Evolutionary conservation across 2,113 vertebrate species (phyloP), one percentile per base, ranked within the genome.

Genomic region (Oreochromis aureus): DNA sequence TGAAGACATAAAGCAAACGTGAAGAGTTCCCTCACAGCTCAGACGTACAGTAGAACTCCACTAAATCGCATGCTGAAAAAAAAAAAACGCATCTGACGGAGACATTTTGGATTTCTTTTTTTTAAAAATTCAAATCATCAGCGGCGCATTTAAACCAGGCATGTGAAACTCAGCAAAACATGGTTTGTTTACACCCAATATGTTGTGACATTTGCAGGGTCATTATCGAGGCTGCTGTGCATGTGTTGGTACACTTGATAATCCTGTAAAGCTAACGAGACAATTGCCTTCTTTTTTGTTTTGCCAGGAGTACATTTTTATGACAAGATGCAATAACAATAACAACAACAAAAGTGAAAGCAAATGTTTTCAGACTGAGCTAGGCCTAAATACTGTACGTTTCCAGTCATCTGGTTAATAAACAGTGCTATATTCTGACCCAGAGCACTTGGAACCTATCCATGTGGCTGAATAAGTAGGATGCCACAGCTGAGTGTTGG

Each of bases 1-100:
- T 36, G 63, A 59, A 80, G 51, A 69, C 58, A 80, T 54, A 22
- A 44, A 24, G 24, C 12, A 56, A 32, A 82, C 58, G 55, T 66
- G 54, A 88, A 84, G 55, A 76, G 86, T 30, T 15, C 16, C 53
- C 53, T 61, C 44, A 5, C 54, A 51, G 27, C 84, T 66, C 76
- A 73, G 1, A 66, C 4, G 19, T 30, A 53, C 46, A 59, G 53
- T 10, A n/a, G 34, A 22, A 69, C 0, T 44, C 5, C 34, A 59
- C 5, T 3, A 51, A 32, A 53, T 3, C 4, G 69, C 39, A 16
- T 3, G 34, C n/a, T 48, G 73, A n/a, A 85, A 27, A 39, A 24
- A 27, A 39, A 24, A 27, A 4, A 4, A 4, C 4, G 27, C 27
- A 34, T 24, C 53, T 56, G 13, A 48, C 34, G 27, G 34, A 39